Evolutionary conservation across 2,113 vertebrate genomes (phyloP).

Genomic region (Tychaedon coryphoeus): DNA sequence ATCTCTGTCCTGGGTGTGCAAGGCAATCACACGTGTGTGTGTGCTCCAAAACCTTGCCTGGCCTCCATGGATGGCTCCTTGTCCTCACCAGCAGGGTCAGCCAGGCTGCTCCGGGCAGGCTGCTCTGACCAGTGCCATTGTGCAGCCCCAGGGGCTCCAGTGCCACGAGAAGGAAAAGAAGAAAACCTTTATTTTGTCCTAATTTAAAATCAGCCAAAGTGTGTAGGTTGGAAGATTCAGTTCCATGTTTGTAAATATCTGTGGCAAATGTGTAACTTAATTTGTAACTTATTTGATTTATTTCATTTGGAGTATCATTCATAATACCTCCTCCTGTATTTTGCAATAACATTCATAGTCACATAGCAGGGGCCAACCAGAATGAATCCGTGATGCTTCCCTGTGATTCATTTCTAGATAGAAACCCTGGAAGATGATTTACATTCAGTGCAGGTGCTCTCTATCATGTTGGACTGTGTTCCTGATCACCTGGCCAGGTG

Average conservation of each 20-base stretch:
- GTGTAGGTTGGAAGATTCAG: neutral
- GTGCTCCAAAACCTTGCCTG: neutral
- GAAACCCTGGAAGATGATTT: neutral
- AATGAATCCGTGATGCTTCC: neutral
- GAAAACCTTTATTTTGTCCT: neutral
- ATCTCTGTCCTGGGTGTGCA: neutral
- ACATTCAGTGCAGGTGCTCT: neutral
- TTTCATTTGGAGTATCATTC: neutral
- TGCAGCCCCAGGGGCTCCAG: neutral
- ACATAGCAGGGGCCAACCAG: neutral
- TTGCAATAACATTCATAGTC: neutral
- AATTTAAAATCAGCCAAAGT: neutral
- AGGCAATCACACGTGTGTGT: fast-evolving
- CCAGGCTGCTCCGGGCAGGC: neutral
- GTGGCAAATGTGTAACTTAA: neutral
- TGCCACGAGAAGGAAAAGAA: fast-evolving
- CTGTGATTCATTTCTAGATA: neutral
- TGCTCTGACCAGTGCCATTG: neutral
- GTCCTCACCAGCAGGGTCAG: fast-evolving
- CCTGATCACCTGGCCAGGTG: neutral
- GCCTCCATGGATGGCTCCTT: fast-evolving
- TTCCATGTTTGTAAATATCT: neutral
- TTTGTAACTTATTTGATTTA: neutral
- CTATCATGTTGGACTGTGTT: neutral
- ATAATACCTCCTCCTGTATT: neutral